Base-by-base conservation (phyloP, 2,888 invertebrate species). In the Heliconius charithonia region DNA sequence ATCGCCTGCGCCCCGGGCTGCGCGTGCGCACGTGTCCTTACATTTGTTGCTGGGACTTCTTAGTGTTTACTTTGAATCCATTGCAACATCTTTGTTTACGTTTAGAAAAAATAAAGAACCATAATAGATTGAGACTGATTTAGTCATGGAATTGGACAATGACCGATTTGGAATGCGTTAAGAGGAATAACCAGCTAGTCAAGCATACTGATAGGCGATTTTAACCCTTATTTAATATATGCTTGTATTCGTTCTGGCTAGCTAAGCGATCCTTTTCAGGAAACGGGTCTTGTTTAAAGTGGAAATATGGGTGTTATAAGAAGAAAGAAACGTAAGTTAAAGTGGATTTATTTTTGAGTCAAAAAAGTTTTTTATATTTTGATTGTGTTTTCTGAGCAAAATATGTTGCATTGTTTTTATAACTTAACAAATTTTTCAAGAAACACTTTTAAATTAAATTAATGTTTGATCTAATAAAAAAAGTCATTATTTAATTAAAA, bases 261-360 rank as follows among this genome's bases (percentile, higher is more conserved):
- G 71, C 62, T 78, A 65, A 66, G 71, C 62, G 70, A 71, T 66
- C 86, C 84, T 83, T 84, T 86, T 86, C 87, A 88, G 91, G 91
- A 84, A 91, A 84, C 87, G 84, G n/a, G 84, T 82, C 86, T 87
- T 85, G 82, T 87, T 89, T 86, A 82, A 82, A 84, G 81, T 85
- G 81, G 87, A 90, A 89, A 91, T 91, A 94, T 95, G 94, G 94
- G 94, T 84, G 94, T 95, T 83, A 91, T 95, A 87, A 89, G 94
- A 85, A 91, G 91, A 87, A 95, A 94, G 91, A 95, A 95, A 88
- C 94, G 94, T 94, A 90, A 95, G 94, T 94, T 88, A 10, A 22
- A 41, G 25, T 71, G 19, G 51, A 25, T 37, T 59, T 19, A 16
- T 37, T 59, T 56, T 56, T 51, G 10, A 70, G 29, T 56, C 29